phyloP scores from a whole-genome alignment of 1,140 invertebrate species.

The Radopholus similis region DNA sequence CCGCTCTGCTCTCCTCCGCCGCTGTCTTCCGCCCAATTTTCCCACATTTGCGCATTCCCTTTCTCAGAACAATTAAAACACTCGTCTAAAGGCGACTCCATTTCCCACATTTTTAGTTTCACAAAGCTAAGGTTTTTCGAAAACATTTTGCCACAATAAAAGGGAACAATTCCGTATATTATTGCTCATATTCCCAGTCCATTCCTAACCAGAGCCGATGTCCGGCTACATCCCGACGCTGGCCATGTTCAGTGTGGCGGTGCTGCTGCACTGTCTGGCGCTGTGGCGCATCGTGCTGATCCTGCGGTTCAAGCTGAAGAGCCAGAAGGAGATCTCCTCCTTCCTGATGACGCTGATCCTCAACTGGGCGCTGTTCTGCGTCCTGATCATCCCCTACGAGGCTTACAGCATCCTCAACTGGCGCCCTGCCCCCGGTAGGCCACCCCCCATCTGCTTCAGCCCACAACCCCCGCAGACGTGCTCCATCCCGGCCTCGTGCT shows the following conservation, averaged over 20 bases:
- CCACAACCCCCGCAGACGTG: not conserved
- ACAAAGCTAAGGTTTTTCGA: no score
- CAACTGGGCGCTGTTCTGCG: slow-evolving; percentile 11
- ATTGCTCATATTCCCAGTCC: no score
- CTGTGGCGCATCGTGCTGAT: slow-evolving; percentile 1
- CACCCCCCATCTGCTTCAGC: not conserved
- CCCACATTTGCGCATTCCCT: no score
- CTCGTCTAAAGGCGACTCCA: no score
- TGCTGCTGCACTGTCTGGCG: slow-evolving; percentile 6
- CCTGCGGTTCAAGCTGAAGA: not conserved
- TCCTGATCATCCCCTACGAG: slow-evolving; percentile 17
- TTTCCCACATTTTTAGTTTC: no score
- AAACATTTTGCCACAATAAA: not conserved
- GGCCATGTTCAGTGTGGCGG: slow-evolving; percentile 2
- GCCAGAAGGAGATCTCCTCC: slow-evolving; percentile 1
- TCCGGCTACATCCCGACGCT: slow-evolving; percentile 13
- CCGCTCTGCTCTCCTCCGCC: no score
- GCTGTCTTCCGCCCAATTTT: no score
- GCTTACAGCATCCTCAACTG: slow-evolving; percentile 7
- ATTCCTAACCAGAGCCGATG: no score
- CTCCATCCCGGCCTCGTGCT: not conserved
- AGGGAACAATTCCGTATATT: no score
- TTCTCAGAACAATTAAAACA: no score
- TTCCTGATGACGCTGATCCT: slow-evolving; percentile 5
- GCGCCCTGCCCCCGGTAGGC: not conserved